These are phyloP conservation scores for Orthosia cruda DNA, from an alignment of 2,888 invertebrate genomes.

Conservation along the genomic window DNA sequence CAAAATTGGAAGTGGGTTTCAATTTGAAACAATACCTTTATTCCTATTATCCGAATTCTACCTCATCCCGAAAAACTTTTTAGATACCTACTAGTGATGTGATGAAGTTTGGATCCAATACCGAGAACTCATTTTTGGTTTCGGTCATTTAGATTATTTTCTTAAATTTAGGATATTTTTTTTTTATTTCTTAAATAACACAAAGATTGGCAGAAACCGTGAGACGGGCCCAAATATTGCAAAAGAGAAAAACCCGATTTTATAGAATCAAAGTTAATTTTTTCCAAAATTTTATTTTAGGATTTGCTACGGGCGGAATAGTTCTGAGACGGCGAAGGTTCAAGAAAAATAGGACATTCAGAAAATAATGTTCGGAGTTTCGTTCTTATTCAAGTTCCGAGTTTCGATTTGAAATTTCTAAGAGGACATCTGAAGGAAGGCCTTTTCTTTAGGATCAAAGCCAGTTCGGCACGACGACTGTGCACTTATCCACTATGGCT, in stretches of 20 bases:
- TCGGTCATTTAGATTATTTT: background rate
- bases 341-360: background rate
- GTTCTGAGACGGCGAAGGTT: too few species aligned
- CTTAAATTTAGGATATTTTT: too few species aligned
- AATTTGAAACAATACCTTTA: slow-evolving; percentile 12
- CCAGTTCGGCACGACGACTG: too few species aligned
- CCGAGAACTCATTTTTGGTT: background rate
- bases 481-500: too few species aligned
- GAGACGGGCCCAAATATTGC: too few species aligned
- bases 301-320: too few species aligned
- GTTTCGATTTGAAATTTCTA: background rate
- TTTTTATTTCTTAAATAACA: background rate
- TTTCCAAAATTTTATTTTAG: too few species aligned
- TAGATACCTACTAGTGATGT: slow-evolving; percentile 37
- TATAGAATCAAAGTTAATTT: too few species aligned
- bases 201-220: too few species aligned
- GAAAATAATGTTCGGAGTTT: background rate
- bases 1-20: slow-evolving; percentile 10
- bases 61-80: slow-evolving; percentile 14
- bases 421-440: too few species aligned
- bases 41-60: slow-evolving; percentile 15
- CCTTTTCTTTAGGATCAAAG: background rate
- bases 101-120: too few species aligned
- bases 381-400: background rate
- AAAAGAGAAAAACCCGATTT: too few species aligned